Percentiles rank a stretch among this genome's conserved stretches.
phyloP scores from a whole-genome alignment of 2,888 invertebrate species.

The Asteroscopus sphinx region DNA sequence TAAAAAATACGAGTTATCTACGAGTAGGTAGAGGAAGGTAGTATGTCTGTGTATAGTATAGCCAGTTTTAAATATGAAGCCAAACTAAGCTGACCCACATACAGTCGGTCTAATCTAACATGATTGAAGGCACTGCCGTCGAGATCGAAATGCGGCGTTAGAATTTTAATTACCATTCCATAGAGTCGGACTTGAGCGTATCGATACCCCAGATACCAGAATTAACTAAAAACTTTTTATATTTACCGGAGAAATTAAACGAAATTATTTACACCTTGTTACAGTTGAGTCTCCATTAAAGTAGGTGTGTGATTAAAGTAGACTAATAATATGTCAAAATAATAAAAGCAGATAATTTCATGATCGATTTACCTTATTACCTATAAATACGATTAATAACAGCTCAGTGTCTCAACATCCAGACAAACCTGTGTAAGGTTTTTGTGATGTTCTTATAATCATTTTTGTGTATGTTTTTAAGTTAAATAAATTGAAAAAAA shows the following conservation, averaged over 20 bases:
- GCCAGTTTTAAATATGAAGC: constrained; percentile 68
- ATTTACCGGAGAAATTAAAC: constrained; percentile 2
- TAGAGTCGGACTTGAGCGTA: constrained; percentile 44
- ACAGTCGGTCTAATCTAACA: constrained; percentile 73
- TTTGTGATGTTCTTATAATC: too few species aligned
- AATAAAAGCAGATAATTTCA: too few species aligned
- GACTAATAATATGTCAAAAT: too few species aligned
- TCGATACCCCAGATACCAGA: constrained; percentile 41
- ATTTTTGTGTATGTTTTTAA: too few species aligned
- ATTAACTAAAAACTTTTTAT: constrained; percentile 17
- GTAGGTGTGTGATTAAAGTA: too few species aligned
- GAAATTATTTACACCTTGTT: neutral
- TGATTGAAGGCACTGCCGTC: constrained; percentile 70
- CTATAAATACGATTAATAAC: too few species aligned
- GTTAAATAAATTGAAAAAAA: too few species aligned
- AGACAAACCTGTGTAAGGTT: too few species aligned
- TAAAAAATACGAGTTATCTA: constrained; percentile 27
- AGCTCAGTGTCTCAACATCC: too few species aligned
- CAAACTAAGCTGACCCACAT: constrained; percentile 76
- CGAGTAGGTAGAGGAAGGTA: constrained; percentile 19
- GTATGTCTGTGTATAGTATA: constrained; percentile 13
- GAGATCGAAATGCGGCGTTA: constrained; percentile 74
- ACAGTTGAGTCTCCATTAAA: neutral
- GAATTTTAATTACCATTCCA: constrained; percentile 77
- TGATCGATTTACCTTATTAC: too few species aligned